These are phyloP conservation scores for Aphrocallistes beatrix DNA, from an alignment of 37 sponge, comb jelly and placozoan genomes.

Conservation along the genomic window DNA sequence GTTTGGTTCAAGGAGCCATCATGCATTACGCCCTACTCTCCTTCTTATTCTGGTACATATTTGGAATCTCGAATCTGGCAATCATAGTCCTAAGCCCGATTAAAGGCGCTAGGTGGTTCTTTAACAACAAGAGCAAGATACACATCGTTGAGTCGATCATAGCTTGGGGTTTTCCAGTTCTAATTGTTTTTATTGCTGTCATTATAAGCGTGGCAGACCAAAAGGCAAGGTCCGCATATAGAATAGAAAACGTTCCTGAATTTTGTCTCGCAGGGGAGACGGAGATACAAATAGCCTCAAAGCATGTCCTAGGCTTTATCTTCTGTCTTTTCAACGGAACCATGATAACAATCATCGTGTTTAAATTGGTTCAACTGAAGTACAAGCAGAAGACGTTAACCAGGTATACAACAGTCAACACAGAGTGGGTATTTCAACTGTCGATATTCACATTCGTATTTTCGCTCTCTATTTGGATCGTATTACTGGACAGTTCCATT, in stretches of 20 bases:
- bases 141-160: not conserved
- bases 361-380: not conserved
- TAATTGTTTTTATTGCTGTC: not conserved
- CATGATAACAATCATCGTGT: not conserved
- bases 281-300: not conserved
- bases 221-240: not conserved
- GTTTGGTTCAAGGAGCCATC: not conserved
- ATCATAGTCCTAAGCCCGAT: constrained; percentile 9
- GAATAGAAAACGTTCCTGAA: not conserved
- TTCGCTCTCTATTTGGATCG: not conserved
- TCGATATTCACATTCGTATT: not conserved
- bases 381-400: not conserved
- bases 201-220: not conserved
- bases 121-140: not conserved
- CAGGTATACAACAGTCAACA: not conserved
- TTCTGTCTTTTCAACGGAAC: constrained; percentile 15
- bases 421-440: constrained; percentile 2
- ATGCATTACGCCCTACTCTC: not conserved
- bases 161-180: not conserved
- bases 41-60: not conserved
- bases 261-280: not conserved
- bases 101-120: not conserved
- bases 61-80: not conserved
- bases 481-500: not conserved
- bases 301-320: not conserved